Conservation (phyloP, 2,797 vertebrate species). For the Tadarida brasiliensis region DNA sequence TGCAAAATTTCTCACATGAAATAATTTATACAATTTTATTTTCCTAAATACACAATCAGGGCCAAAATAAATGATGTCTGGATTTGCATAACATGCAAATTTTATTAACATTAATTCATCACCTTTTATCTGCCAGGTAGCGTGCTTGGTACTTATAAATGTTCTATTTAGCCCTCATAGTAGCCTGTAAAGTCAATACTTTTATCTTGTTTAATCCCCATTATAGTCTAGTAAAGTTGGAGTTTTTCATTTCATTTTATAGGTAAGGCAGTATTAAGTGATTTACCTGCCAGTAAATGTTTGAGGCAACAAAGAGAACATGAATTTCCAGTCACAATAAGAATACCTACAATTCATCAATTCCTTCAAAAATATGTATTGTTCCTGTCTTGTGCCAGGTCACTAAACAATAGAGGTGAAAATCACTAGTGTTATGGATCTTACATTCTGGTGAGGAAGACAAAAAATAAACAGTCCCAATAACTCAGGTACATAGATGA, state of each 20-base stretch:
- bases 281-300: neutral
- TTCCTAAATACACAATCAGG: constrained; percentile 31
- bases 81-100: constrained; percentile 67
- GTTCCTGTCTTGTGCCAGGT: neutral
- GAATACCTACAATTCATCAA: neutral
- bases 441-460: neutral
- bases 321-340: neutral
- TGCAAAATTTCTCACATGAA: constrained; percentile 26
- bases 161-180: constrained; percentile 24
- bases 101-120: constrained; percentile 56
- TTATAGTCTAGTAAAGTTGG: neutral
- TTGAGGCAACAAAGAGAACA: neutral
- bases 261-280: neutral
- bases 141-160: constrained; percentile 35
- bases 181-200: neutral
- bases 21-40: neutral
- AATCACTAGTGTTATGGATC: neutral
- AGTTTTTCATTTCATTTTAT: neutral
- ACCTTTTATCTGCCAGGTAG: constrained; percentile 42
- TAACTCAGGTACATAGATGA: neutral
- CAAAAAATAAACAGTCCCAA: neutral
- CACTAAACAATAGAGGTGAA: neutral
- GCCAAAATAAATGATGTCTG: neutral
- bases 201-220: constrained; percentile 28
- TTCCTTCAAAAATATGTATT: neutral